Base-by-base conservation (phyloP, 1,140 invertebrate species). In the Ruditapes philippinarum region DNA sequence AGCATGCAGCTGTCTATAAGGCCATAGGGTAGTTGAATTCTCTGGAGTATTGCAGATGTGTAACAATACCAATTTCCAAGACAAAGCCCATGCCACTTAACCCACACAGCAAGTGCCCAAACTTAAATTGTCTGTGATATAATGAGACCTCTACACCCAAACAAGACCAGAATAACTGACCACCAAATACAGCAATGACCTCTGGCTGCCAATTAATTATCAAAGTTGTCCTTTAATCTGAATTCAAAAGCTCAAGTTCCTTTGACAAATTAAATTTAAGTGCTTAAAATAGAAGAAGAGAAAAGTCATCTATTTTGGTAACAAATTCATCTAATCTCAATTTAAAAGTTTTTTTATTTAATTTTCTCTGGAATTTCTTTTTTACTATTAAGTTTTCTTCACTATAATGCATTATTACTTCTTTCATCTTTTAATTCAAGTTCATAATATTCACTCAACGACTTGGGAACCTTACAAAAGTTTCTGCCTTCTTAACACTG, bases 21-120 rank as follows among this genome's bases (percentile, higher is more conserved):
- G 9, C 5, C 14, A 7, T 45, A 38, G 5, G 28, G 3, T n/a
- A 2, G 9, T 33, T 1, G 4, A 19, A 31, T 4, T 14, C 65
- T 19, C 33, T 25, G 14, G 33, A 33, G 11, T 14, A 38, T 70
- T 33, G 38, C 65, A 70, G 65, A 70, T 70, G 65, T 38, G 33
- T 40, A 38, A 70, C 65, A 70, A 70, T 70, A 70, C 65, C 65
- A 70, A 70, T 70, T 70, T 70, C 22, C 7, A 40, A 70, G 33
- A 70, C 65, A 70, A 70, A 70, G 65, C 65, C 19, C 33, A 4
- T 22, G 11, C 65, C 65, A 70, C 65, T 70, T 70, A 70, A 70
- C 65, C 65, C 65, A 28, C 14, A 65, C 65, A 2, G 65, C 1
- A 31, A 70, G 33, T 2, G 38, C 65, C 65, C 65, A 28, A 38